phyloP scores from a whole-genome alignment of 2,113 vertebrate genomes.

The Pachyramphus minor region DNA sequence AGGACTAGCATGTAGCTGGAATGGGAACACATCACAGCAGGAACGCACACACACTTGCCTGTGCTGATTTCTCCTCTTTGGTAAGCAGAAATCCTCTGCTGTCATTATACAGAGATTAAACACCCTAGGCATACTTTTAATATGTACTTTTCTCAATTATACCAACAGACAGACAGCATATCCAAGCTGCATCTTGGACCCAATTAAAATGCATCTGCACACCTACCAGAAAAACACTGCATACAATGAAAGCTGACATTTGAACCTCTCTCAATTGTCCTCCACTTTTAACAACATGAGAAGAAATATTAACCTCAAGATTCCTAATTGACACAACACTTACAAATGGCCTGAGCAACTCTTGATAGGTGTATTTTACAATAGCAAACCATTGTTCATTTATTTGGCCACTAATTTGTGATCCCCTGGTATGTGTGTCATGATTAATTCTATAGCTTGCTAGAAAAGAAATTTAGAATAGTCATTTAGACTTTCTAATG shows the following conservation, averaged over 20 bases:
- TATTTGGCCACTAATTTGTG: neutral
- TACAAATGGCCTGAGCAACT: neutral
- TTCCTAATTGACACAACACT: neutral
- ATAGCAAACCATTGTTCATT: neutral
- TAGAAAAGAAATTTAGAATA: neutral
- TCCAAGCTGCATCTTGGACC: neutral
- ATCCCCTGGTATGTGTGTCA: neutral
- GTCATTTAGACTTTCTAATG: neutral
- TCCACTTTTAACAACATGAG: neutral
- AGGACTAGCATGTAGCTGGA: neutral
- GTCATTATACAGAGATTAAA: neutral
- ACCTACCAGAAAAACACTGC: neutral
- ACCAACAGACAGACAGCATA: neutral
- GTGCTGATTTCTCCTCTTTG: neutral
- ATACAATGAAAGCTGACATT: neutral
- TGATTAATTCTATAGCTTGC: neutral
- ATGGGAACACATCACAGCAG: conserved; percentile 33
- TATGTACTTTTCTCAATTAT: neutral
- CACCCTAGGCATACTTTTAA: neutral
- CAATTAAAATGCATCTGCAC: neutral
- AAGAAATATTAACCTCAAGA: neutral
- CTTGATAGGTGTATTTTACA: neutral
- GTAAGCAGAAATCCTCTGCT: neutral
- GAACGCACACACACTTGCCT: neutral
- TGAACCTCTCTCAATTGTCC: neutral